Conservation (phyloP, 1,140 invertebrate species). For the Physella acuta region DNA sequence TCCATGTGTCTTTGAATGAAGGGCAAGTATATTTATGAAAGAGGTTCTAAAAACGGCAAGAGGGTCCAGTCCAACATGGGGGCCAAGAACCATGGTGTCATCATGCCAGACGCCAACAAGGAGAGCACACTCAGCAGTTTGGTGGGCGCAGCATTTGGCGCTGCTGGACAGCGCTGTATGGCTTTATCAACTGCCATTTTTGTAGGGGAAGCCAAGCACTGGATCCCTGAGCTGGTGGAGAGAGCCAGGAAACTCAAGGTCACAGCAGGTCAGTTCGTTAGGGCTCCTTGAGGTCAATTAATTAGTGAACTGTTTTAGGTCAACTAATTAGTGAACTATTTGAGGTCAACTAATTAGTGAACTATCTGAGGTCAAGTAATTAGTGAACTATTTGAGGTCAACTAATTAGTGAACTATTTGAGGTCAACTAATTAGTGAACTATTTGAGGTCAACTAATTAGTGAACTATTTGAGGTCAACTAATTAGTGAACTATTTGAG, state of each 20-base stretch:
- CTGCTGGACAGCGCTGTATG: slow-evolving; percentile 92
- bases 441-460: too few species aligned
- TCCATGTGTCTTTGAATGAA: slow-evolving; percentile 42
- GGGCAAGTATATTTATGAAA: slow-evolving; percentile 94
- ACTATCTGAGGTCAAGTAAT: neutral
- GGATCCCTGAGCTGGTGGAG: slow-evolving; percentile 90
- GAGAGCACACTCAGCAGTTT: slow-evolving; percentile 88
- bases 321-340: too few species aligned
- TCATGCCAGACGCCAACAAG: slow-evolving; percentile 97
- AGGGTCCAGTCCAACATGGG: slow-evolving; percentile 98
- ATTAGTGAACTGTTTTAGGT: too few species aligned
- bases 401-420: neutral
- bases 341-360: neutral
- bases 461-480: neutral
- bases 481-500: neutral
- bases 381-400: too few species aligned
- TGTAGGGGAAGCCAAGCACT: slow-evolving; percentile 89
- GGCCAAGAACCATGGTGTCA: slow-evolving; percentile 97
- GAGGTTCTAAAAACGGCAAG: slow-evolving; percentile 87
- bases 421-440: neutral
- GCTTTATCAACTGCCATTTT: slow-evolving; percentile 95
- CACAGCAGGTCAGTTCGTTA: slow-evolving; percentile 76
- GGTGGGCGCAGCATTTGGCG: slow-evolving; percentile 93
- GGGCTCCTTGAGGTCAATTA: too few species aligned
- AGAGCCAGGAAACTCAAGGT: slow-evolving; percentile 89